phyloP scores from a whole-genome alignment of 1,140 invertebrate genomes.

The Eulimnadia texana region DNA sequence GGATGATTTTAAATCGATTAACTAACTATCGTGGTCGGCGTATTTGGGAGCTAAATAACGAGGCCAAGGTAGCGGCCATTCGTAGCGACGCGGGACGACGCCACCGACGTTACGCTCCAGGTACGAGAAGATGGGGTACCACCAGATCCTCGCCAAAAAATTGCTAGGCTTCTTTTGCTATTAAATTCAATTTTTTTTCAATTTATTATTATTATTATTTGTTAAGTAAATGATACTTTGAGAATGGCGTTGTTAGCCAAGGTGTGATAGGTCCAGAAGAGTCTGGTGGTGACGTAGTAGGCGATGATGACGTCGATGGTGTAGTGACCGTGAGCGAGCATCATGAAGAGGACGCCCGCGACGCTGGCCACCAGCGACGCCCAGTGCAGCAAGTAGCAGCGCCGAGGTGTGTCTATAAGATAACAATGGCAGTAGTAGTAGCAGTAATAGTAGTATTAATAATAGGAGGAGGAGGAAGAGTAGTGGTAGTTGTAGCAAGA shows the following conservation, averaged over 20 bases:
- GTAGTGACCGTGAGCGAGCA: conserved; percentile 77
- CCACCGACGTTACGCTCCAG: conserved; percentile 70
- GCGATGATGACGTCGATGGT: conserved; percentile 80
- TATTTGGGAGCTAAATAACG: conserved; percentile 45
- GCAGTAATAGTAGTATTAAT: not conserved
- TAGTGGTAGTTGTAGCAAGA: too few species aligned
- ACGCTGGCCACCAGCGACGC: conserved; percentile 47
- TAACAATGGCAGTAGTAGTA: not conserved
- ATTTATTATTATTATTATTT: not conserved
- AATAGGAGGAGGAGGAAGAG: too few species aligned
- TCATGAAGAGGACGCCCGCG: conserved; percentile 58
- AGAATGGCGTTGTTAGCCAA: conserved; percentile 51
- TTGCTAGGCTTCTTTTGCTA: conserved; percentile 47
- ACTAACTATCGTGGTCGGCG: conserved; percentile 43
- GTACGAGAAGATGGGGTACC: conserved; percentile 66
- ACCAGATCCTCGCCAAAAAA: conserved; percentile 62
- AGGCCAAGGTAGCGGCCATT: conserved; percentile 72
- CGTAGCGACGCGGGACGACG: conserved; percentile 59
- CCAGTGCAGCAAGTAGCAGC: conserved; percentile 60
- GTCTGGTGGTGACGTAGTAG: conserved; percentile 73
- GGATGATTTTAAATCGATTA: not conserved
- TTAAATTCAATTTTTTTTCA: conserved; percentile 18
- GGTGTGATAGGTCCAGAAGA: conserved; percentile 85
- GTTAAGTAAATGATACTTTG: conserved; percentile 35
- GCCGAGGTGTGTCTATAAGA: conserved; percentile 58